Conservation (phyloP, 1,140 invertebrate genomes). For the Thaumatotibia leucotreta region DNA sequence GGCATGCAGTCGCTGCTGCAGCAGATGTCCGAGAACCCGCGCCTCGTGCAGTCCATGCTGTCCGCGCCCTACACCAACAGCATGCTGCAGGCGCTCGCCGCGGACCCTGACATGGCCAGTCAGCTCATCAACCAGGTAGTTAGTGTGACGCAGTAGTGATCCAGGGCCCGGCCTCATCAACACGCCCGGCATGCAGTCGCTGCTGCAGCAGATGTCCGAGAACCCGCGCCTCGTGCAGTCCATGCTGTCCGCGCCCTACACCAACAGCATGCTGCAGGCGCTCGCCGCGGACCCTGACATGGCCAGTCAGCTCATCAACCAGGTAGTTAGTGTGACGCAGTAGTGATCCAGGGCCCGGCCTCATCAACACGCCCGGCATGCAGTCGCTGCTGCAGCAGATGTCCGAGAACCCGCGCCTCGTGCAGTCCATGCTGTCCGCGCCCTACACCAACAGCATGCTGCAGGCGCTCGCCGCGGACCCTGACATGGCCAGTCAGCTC, state of each 20-base stretch:
- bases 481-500: conserved; percentile 88
- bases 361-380: conserved; percentile 89
- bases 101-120: conserved; percentile 90
- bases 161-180: conserved; percentile 80
- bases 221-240: conserved; percentile 95
- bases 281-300: conserved; percentile 91
- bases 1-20: conserved; percentile 94
- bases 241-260: conserved; percentile 94
- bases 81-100: conserved; percentile 90
- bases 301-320: conserved; percentile 86
- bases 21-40: conserved; percentile 96
- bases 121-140: conserved; percentile 82
- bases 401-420: conserved; percentile 92
- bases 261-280: conserved; percentile 91
- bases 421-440: conserved; percentile 94
- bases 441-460: conserved; percentile 94
- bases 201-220: conserved; percentile 94
- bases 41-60: conserved; percentile 93
- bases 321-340: conserved; percentile 39
- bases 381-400: conserved; percentile 94
- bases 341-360: conserved; percentile 71
- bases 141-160: too few species aligned
- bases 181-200: conserved; percentile 91
- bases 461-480: conserved; percentile 90
- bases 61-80: conserved; percentile 93